phyloP scores from a whole-genome alignment of 1,140 invertebrate species.

The Odontomachus brunneus region DNA sequence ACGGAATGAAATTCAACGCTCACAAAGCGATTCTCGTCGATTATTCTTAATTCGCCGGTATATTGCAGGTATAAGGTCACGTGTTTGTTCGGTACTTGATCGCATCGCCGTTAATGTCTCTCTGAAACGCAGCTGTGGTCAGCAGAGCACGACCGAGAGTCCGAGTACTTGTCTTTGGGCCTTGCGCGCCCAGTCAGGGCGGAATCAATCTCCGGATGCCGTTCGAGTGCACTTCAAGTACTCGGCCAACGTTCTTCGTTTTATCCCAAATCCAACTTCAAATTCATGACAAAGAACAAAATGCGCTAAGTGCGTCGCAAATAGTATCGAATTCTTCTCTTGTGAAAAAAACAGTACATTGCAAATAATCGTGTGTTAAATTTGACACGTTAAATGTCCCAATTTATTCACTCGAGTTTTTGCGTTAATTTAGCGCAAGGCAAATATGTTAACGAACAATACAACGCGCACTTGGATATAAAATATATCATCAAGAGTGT shows the following conservation, averaged over 20 bases:
- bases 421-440: no score
- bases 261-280: neutral
- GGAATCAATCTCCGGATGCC: neutral
- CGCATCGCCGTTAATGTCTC: neutral
- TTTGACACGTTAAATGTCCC: no score
- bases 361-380: no score
- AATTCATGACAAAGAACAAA: slow-evolving; percentile 7
- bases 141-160: neutral
- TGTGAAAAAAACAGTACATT: no score
- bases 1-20: no score
- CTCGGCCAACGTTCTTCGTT: neutral
- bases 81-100: slow-evolving; percentile 1
- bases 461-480: no score
- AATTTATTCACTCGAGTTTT: no score
- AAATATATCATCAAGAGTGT: no score
- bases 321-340: no score
- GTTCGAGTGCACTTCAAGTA: neutral
- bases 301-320: no score
- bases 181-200: neutral
- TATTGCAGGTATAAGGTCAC: neutral
- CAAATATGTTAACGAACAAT: no score
- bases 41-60: neutral
- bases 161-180: neutral
- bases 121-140: neutral
- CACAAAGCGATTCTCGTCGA: neutral